Percentiles rank a stretch among this genome's conserved stretches.
These are phyloP conservation scores for Stenopsyche tienmushanensis DNA, from an alignment of 1,140 invertebrate genomes.

Conservation along the genomic window DNA sequence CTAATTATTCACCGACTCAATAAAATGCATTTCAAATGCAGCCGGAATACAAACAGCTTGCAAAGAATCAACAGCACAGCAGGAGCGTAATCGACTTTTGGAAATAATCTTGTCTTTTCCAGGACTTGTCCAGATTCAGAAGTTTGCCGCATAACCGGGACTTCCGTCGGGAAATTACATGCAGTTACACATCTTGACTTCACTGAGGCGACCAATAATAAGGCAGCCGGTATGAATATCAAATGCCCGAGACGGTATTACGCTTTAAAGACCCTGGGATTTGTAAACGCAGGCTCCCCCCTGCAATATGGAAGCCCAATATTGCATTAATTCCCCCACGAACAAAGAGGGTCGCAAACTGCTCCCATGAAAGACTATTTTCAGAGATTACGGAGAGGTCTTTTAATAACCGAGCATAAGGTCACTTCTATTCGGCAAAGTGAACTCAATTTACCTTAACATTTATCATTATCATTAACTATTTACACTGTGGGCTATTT, in stretches of 20 bases:
- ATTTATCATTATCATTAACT: too few species aligned
- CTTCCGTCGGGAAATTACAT: constrained; percentile 35
- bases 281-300: constrained; percentile 1
- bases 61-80: too few species aligned
- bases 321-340: constrained; percentile 14
- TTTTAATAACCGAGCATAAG: neutral
- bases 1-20: too few species aligned
- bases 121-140: constrained; percentile 17
- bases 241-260: constrained; percentile 10
- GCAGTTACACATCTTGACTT: constrained; percentile 33
- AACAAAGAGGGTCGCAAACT: too few species aligned
- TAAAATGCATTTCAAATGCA: too few species aligned
- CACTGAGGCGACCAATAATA: constrained; percentile 15
- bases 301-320: constrained; percentile 1
- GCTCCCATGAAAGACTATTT: neutral
- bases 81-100: constrained; percentile 29
- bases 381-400: neutral
- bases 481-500: too few species aligned
- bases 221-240: constrained; percentile 19
- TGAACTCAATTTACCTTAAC: neutral
- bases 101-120: constrained; percentile 30
- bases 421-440: neutral
- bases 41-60: too few species aligned
- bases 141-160: constrained; percentile 23
- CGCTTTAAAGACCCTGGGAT: constrained; percentile 16